These are phyloP conservation scores for Phalacrocorax pelagicus DNA, from an alignment of 2,113 vertebrate genomes.

Conservation along the genomic window DNA sequence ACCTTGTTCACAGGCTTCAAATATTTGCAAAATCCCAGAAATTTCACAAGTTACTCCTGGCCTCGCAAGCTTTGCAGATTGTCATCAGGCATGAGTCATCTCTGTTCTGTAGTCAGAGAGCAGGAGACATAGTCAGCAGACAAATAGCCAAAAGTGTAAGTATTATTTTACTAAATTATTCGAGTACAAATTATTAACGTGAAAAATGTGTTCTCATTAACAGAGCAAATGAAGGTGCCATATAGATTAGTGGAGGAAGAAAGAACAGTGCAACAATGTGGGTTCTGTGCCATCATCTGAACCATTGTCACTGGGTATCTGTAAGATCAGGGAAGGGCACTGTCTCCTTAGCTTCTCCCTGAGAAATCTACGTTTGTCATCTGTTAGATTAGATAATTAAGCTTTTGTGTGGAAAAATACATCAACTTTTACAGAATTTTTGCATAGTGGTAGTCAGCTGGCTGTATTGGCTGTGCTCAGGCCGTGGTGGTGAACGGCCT, in stretches of 20 bases:
- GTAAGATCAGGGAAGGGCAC: neutral
- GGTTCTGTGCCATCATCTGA: neutral
- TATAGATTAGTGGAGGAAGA: neutral
- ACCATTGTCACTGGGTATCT: neutral
- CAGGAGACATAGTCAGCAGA: neutral
- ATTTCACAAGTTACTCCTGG: neutral
- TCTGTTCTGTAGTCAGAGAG: neutral
- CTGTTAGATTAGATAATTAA: neutral
- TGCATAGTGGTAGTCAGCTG: neutral
- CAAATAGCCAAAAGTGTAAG: neutral
- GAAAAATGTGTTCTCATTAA: neutral
- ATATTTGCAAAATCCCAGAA: neutral
- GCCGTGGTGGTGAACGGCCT: fast-evolving
- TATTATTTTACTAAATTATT: neutral
- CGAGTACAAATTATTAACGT: neutral
- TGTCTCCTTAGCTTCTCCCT: neutral
- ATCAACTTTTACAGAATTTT: neutral
- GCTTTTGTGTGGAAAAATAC: neutral
- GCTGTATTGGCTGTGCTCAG: neutral
- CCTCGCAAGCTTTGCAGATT: neutral
- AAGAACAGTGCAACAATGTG: neutral
- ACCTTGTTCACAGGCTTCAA: neutral
- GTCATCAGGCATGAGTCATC: neutral
- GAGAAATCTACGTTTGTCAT: neutral
- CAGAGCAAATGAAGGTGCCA: neutral